Percentiles rank a stretch among this genome's conserved stretches.
phyloP scores from a whole-genome alignment of 2,888 invertebrate genomes.

The Yponomeuta cagnagella region DNA sequence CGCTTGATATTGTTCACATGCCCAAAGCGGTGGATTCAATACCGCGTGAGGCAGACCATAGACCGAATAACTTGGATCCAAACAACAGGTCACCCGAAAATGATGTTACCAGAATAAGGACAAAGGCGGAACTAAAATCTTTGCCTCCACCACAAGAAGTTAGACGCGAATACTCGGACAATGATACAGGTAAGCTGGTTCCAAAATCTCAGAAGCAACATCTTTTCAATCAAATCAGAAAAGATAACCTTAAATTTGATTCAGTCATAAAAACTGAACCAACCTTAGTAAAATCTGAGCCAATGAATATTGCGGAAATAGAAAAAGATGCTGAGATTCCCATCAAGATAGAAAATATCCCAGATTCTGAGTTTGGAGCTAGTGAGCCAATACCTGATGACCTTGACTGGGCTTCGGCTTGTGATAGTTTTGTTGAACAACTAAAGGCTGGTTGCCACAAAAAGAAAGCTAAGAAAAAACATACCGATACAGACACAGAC shows the following conservation, averaged over 20 bases:
- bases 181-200: conserved; percentile 46
- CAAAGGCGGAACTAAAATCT: conserved; percentile 89
- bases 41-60: conserved; percentile 65
- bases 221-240: conserved; percentile 65
- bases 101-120: conserved; percentile 84
- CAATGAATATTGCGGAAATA: conserved; percentile 79
- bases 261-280: conserved; percentile 80
- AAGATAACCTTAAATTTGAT: conserved; percentile 60
- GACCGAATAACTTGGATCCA: conserved; percentile 40
- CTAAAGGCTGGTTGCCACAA: conserved; percentile 76
- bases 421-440: conserved; percentile 87
- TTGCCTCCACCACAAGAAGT: conserved; percentile 60
- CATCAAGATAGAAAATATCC: conserved; percentile 47
- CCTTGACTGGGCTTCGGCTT: conserved; percentile 80
- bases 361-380: conserved; percentile 28
- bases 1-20: conserved; percentile 75
- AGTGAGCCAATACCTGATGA: conserved; percentile 37
- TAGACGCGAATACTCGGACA: conserved; percentile 33
- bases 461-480: conserved; percentile 74
- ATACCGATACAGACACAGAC: conserved; percentile 22
- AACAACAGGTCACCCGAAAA: conserved; percentile 62
- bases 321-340: conserved; percentile 75
- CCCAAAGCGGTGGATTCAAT: conserved; percentile 82
- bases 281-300: conserved; percentile 77
- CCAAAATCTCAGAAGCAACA: conserved; percentile 64